Percentiles rank a stretch among this genome's conserved stretches.
phyloP scores from a whole-genome alignment of 92 coral and sea anemone genomes.

The Actinostola sp. region DNA sequence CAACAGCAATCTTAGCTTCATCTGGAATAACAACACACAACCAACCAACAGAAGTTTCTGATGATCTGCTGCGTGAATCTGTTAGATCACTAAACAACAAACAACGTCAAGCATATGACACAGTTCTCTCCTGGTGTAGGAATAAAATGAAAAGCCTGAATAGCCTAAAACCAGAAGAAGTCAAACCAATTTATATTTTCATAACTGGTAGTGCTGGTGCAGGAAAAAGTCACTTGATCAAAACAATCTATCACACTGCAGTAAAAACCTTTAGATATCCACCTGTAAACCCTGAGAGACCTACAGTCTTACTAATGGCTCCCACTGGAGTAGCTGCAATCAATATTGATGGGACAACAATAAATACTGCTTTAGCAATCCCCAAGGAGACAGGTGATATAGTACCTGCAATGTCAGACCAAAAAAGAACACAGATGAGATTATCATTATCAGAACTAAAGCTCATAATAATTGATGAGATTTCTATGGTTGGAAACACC shows the following conservation, averaged over 20 bases:
- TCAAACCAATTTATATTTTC: conserved; percentile 59
- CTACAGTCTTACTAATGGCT: too few species aligned
- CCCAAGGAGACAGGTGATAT: too few species aligned
- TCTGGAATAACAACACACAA: conserved; percentile 38
- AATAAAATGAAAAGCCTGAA: conserved; percentile 57
- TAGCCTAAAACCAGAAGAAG: conserved; percentile 43
- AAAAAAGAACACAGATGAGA: too few species aligned
- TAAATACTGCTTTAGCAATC: too few species aligned
- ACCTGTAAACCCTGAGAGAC: conserved; percentile 49
- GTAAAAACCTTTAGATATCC: conserved; percentile 65
- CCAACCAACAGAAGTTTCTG: conserved; percentile 53
- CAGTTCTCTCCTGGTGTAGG: conserved; percentile 54
- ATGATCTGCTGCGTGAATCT: conserved; percentile 45
- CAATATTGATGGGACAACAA: too few species aligned
- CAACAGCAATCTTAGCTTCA: neutral
- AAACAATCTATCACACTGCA: conserved; percentile 56
- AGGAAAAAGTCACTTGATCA: conserved; percentile 66
- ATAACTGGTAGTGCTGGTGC: conserved; percentile 78
- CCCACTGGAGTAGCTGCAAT: too few species aligned
- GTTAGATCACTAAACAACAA: conserved; percentile 45
- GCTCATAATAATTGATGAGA: conserved; percentile 47
- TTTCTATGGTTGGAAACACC: conserved; percentile 62
- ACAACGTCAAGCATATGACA: conserved; percentile 56
- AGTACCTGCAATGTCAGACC: too few species aligned
- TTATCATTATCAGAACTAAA: too few species aligned